Conservation (phyloP, 1,140 invertebrate genomes). For the Lerema accius region DNA sequence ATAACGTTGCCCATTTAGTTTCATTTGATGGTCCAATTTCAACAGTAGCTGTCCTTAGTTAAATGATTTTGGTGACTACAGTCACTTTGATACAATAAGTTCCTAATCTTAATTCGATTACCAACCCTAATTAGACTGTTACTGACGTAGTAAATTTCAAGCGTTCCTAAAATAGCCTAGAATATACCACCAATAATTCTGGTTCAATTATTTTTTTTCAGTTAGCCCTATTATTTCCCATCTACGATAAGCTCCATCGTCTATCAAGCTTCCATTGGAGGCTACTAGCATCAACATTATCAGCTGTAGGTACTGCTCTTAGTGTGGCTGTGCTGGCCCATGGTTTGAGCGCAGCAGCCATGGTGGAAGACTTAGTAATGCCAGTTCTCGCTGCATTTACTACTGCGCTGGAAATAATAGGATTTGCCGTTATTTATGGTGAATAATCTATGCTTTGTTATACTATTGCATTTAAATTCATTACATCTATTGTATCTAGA, state of each 20-base stretch:
- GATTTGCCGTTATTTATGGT: slow-evolving; percentile 77
- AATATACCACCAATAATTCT: too few relatives aligned
- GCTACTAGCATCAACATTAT: slow-evolving; percentile 59
- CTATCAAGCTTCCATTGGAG: slow-evolving; percentile 64
- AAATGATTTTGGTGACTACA: too few relatives aligned
- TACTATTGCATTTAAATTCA: background rate
- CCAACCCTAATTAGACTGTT: too few relatives aligned
- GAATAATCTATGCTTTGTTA: slow-evolving; percentile 19
- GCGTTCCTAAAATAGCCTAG: too few relatives aligned
- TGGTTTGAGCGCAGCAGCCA: slow-evolving; percentile 52
- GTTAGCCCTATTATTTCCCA: slow-evolving; percentile 64
- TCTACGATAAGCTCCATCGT: slow-evolving; percentile 68
- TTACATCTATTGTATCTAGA: too few relatives aligned
- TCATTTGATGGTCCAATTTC: too few relatives aligned
- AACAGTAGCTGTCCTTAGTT: too few relatives aligned
- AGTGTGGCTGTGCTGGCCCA: slow-evolving; percentile 62
- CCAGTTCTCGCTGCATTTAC: slow-evolving; percentile 65
- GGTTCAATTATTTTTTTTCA: slow-evolving; percentile 59
- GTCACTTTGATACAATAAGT: too few relatives aligned
- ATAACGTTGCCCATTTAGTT: too few relatives aligned
- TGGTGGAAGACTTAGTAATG: slow-evolving; percentile 63
- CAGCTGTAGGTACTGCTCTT: slow-evolving; percentile 64
- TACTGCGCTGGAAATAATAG: slow-evolving; percentile 62
- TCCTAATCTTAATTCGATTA: too few relatives aligned
- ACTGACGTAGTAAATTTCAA: too few relatives aligned